These are phyloP conservation scores for Oreochromis tanganicae DNA, from an alignment of 2,113 vertebrate species.

Conservation along the genomic window DNA sequence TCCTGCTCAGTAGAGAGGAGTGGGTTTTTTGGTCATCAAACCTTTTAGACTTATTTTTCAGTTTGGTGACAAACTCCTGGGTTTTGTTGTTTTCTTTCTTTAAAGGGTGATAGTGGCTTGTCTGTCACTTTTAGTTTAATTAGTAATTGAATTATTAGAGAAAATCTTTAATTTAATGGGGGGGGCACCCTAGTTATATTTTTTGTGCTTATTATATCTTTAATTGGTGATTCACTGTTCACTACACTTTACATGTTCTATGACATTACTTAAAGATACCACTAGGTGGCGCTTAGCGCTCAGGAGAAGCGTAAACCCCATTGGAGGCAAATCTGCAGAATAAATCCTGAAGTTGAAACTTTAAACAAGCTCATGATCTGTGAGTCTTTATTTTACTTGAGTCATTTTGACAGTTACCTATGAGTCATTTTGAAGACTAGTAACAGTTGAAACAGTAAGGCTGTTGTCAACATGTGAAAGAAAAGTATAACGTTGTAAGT, in stretches of 20 bases:
- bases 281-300: background rate
- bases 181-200: background rate
- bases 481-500: background rate
- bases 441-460: background rate
- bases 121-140: background rate
- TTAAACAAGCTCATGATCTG: background rate
- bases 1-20: background rate
- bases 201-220: background rate
- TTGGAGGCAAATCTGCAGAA: background rate
- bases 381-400: background rate
- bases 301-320: background rate
- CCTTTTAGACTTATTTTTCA: background rate
- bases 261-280: background rate
- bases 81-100: no score
- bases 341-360: background rate
- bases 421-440: no score
- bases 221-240: background rate
- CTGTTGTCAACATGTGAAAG: background rate
- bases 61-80: background rate
- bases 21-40: background rate
- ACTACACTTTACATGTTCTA: background rate
- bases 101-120: no score
- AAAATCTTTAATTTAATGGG: background rate
- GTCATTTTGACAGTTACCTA: background rate
- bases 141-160: background rate